phyloP scores from a whole-genome alignment of 1,140 invertebrate species.

The Lamellibrachia luymesi region DNA sequence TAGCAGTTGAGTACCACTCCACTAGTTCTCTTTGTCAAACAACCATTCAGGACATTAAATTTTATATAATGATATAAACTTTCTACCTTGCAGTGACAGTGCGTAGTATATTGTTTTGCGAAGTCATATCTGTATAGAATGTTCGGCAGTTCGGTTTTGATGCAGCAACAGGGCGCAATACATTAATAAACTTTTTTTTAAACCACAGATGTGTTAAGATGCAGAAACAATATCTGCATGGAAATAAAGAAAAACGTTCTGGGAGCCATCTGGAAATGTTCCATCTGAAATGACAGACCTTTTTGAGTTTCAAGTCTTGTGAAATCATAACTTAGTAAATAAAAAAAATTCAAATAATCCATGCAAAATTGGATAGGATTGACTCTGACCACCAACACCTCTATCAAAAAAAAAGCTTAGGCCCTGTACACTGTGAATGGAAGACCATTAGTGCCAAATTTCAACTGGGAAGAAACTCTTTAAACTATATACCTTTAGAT shows the following conservation, averaged over 20 bases:
- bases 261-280: neutral
- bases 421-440: too few species aligned
- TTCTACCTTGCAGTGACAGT: neutral
- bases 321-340: too few species aligned
- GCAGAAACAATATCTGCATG: too few species aligned
- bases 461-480: too few species aligned
- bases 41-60: neutral
- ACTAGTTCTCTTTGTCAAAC: neutral
- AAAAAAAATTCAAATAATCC: too few species aligned
- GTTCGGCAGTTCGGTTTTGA: neutral
- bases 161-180: neutral
- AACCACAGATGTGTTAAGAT: neutral
- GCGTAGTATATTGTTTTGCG: neutral
- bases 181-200: neutral
- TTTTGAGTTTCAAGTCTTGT: neutral
- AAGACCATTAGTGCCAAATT: too few species aligned
- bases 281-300: neutral
- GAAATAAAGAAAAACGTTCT: neutral
- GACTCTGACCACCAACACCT: too few species aligned
- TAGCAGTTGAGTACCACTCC: too few species aligned
- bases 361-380: too few species aligned
- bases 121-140: neutral
- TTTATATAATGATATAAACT: neutral
- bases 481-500: too few species aligned
- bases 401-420: too few species aligned